Conservation (phyloP, 2,113 vertebrate genomes). For the Cettia cetti region DNA sequence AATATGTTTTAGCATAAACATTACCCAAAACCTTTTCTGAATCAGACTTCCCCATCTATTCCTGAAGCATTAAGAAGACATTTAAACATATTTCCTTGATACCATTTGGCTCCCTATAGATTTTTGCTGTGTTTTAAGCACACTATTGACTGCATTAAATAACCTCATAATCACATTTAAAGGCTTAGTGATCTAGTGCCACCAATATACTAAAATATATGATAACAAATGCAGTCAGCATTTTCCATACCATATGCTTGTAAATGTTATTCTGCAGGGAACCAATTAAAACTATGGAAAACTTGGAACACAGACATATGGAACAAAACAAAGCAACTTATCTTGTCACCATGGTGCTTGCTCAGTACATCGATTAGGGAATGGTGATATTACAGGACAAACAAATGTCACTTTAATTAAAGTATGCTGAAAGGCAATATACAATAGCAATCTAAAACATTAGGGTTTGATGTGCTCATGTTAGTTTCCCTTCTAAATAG, state of each 20-base stretch:
- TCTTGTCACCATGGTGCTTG: constrained; percentile 79
- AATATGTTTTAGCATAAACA: neutral
- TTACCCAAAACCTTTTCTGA: neutral
- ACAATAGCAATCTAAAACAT: neutral
- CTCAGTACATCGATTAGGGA: constrained; percentile 77
- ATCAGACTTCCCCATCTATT: neutral
- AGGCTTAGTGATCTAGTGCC: constrained; percentile 63
- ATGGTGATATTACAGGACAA: constrained; percentile 67
- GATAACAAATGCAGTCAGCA: constrained; percentile 83
- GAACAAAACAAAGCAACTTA: constrained; percentile 79
- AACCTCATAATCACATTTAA: constrained; percentile 70
- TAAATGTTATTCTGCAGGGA: constrained; percentile 82
- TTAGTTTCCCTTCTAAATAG: constrained; percentile 18
- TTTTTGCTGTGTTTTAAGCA: constrained; percentile 42
- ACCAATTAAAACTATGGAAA: constrained; percentile 91
- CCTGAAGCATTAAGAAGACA: neutral
- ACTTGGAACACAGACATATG: constrained; percentile 85
- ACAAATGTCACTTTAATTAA: constrained; percentile 73
- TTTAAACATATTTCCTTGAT: neutral
- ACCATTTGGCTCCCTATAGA: constrained; percentile 22
- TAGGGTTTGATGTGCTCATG: neutral
- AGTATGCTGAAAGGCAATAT: constrained; percentile 51
- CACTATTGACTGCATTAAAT: constrained; percentile 49
- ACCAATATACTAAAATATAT: constrained; percentile 65
- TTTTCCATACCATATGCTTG: constrained; percentile 82